Percentiles rank a stretch among this genome's conserved stretches.
Conservation (phyloP, 2,113 vertebrate genomes). For the Actinemys pallida region DNA sequence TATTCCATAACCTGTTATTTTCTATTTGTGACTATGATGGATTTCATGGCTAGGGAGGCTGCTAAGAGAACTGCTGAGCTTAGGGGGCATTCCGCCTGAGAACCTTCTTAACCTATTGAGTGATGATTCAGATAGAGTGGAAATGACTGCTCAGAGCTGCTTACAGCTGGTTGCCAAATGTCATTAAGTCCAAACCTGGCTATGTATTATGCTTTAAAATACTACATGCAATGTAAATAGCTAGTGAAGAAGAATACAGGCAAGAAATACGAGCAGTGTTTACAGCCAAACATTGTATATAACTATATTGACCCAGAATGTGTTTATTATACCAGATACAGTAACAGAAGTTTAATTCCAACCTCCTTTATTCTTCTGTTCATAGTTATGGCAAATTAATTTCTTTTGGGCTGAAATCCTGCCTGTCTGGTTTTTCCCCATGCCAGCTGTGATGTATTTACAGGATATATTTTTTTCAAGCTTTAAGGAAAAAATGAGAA, state of each 20-base stretch:
- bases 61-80: neutral
- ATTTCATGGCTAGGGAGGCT: slow-evolving; percentile 58
- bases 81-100: neutral
- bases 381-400: neutral
- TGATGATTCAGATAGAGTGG: neutral
- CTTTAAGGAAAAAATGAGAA: slow-evolving; percentile 16
- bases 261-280: slow-evolving; percentile 27
- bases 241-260: neutral
- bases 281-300: neutral
- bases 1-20: slow-evolving; percentile 67
- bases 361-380: neutral
- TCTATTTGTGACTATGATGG: slow-evolving; percentile 73
- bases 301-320: neutral
- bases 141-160: slow-evolving; percentile 39
- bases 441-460: slow-evolving; percentile 4
- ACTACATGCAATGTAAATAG: neutral
- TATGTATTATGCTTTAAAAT: slow-evolving; percentile 21
- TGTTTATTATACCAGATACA: neutral
- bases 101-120: neutral
- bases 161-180: slow-evolving; percentile 15
- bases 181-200: slow-evolving; percentile 37
- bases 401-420: slow-evolving; percentile 4
- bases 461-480: neutral
- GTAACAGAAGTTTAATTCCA: neutral
- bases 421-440: neutral